Percentiles rank a stretch among this genome's conserved stretches.
phyloP scores from a whole-genome alignment of 1,140 invertebrate genomes.

The Antheraea mylitta region DNA sequence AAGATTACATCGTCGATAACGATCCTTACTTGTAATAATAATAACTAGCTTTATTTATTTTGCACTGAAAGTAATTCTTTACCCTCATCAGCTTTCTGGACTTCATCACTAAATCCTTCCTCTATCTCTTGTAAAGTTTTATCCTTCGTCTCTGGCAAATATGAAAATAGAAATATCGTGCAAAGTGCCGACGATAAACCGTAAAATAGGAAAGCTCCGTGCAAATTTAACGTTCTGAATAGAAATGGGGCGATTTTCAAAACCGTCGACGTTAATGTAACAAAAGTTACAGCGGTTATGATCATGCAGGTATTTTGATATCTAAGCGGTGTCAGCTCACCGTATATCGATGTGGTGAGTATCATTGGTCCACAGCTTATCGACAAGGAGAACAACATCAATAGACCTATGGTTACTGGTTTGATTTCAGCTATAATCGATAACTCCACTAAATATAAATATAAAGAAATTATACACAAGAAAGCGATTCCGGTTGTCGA shows the following conservation, averaged over 20 bases:
- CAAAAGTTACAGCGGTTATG: not conserved
- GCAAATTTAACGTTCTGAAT: constrained; percentile 21
- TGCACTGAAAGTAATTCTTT: not conserved
- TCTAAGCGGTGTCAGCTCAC: not conserved
- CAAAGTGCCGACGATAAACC: constrained; percentile 17
- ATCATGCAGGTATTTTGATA: constrained; percentile 18
- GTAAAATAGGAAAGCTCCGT: constrained; percentile 28
- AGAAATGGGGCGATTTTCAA: constrained; percentile 5
- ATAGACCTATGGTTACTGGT: not conserved
- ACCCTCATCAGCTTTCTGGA: not conserved
- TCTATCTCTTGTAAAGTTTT: constrained; percentile 18
- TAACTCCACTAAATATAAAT: constrained; percentile 32
- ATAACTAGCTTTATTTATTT: not conserved
- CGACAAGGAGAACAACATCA: constrained; percentile 18
- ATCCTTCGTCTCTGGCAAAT: constrained; percentile 15
- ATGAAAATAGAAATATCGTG: constrained; percentile 18
- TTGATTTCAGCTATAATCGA: constrained; percentile 27
- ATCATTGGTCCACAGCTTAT: constrained; percentile 23
- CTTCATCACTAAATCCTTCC: not conserved
- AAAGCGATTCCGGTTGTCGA: constrained; percentile 25
- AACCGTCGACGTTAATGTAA: no score
- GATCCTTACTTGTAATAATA: no score
- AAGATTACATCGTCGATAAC: no score
- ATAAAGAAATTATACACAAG: constrained; percentile 32
- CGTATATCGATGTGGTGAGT: constrained; percentile 16